Evolutionary conservation across 1,140 invertebrate species (phyloP).

Genomic region (Diabrotica virgifera): DNA sequence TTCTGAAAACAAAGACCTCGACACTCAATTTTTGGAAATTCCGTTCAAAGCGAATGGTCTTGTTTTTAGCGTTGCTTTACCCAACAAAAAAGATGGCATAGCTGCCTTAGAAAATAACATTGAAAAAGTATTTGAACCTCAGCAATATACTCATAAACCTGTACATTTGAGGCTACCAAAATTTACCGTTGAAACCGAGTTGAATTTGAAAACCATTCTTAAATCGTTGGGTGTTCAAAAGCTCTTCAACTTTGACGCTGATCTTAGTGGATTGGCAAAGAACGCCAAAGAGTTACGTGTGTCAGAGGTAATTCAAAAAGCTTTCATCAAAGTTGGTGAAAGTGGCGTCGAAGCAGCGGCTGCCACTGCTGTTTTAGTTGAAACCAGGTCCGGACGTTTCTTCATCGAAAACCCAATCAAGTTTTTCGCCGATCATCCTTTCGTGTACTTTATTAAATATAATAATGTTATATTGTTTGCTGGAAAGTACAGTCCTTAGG

Average conservation of each 20-base stretch:
- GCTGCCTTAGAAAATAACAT: slow-evolving; percentile 34
- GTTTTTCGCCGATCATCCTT: slow-evolving; percentile 36
- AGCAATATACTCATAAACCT: slow-evolving; percentile 27
- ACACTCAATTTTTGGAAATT: slow-evolving; percentile 56
- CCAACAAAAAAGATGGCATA: slow-evolving; percentile 59
- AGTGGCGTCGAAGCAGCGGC: slow-evolving; percentile 66
- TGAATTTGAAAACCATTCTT: slow-evolving; percentile 45
- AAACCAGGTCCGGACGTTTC: background rate
- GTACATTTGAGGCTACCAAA: slow-evolving; percentile 46
- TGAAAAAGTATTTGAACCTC: slow-evolving; percentile 31
- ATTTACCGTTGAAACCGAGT: slow-evolving; percentile 48
- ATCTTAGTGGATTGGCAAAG: slow-evolving; percentile 54
- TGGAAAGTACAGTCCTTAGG: slow-evolving; percentile 22
- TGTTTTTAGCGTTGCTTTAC: slow-evolving; percentile 64
- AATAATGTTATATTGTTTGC: slow-evolving; percentile 25
- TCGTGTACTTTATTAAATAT: slow-evolving; percentile 32
- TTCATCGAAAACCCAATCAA: background rate
- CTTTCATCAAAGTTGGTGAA: slow-evolving; percentile 66
- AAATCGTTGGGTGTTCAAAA: slow-evolving; percentile 53
- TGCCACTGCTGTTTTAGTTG: slow-evolving; percentile 53
- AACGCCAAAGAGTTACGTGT: slow-evolving; percentile 23
- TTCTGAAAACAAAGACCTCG: slow-evolving; percentile 50
- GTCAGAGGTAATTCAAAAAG: slow-evolving; percentile 55
- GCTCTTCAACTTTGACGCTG: slow-evolving; percentile 52
- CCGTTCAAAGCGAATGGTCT: slow-evolving; percentile 55